These are phyloP conservation scores for Tridacna crocea DNA, from an alignment of 2,888 invertebrate species.

Conservation along the genomic window DNA sequence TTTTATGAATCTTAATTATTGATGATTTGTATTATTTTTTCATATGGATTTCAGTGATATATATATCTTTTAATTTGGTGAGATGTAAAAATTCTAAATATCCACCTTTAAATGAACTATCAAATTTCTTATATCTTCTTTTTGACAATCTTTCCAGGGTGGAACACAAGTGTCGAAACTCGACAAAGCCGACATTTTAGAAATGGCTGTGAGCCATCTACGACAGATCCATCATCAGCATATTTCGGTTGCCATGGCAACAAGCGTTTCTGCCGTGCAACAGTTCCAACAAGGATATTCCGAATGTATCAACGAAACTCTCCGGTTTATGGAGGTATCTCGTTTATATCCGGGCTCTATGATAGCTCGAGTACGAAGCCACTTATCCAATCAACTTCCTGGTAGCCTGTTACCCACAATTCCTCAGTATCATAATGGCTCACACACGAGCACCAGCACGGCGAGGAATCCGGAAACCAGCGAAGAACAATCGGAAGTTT, in stretches of 20 bases:
- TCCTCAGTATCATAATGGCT: conserved; percentile 8
- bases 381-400: conserved; percentile 25
- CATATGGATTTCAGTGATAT: too few species aligned
- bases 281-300: conserved; percentile 57
- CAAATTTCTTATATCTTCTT: too few species aligned
- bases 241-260: conserved; percentile 56
- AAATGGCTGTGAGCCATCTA: conserved; percentile 61
- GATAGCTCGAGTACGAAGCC: conserved; percentile 32
- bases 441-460: conserved; percentile 38
- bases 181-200: conserved; percentile 63
- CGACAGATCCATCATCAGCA: conserved; percentile 60
- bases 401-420: neutral
- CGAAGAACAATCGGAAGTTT: conserved; percentile 6
- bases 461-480: conserved; percentile 12
- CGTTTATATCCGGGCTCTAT: conserved; percentile 49
- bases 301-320: conserved; percentile 57
- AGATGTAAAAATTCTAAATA: too few species aligned
- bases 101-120: too few species aligned
- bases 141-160: conserved; percentile 31
- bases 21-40: too few species aligned
- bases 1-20: too few species aligned
- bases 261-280: conserved; percentile 49
- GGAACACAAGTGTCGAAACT: conserved; percentile 61
- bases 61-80: too few species aligned
- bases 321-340: conserved; percentile 53